Percentiles rank a stretch among this genome's conserved stretches.
These are phyloP conservation scores for Drosophila fulvimacula DNA, from an alignment of 2,888 invertebrate genomes.

Conservation along the genomic window DNA sequence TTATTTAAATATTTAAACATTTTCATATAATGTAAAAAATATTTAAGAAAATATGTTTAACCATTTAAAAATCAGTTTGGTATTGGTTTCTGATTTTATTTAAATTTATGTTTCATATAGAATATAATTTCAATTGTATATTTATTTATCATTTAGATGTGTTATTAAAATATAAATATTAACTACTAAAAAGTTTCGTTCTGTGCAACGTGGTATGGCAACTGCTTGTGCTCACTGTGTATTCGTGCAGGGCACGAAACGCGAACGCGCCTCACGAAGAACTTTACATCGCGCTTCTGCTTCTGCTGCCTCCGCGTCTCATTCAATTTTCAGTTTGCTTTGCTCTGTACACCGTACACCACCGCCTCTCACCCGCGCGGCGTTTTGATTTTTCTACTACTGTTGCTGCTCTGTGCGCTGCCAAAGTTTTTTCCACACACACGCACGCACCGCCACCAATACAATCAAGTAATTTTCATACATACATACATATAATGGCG, in stretches of 20 bases:
- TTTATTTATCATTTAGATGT: too few species aligned
- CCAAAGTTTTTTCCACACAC: constrained; percentile 65
- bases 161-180: background rate
- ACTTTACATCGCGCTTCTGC: constrained; percentile 73
- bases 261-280: constrained; percentile 71
- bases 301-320: constrained; percentile 79
- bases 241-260: constrained; percentile 63
- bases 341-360: constrained; percentile 77
- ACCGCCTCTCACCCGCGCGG: constrained; percentile 83
- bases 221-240: constrained; percentile 41
- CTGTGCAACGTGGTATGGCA: constrained; percentile 18
- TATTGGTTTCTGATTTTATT: too few species aligned
- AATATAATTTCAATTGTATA: too few species aligned
- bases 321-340: constrained; percentile 81
- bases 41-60: too few species aligned
- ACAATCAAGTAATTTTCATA: constrained; percentile 75
- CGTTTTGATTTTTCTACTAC: constrained; percentile 79
- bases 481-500: constrained; percentile 71
- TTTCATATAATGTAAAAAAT: too few species aligned
- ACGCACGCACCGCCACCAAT: constrained; percentile 44
- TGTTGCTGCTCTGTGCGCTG: constrained; percentile 73
- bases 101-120: too few species aligned
- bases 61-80: too few species aligned
- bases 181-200: constrained; percentile 13
- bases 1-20: background rate